phyloP scores from a whole-genome alignment of 2,797 vertebrate species.

The Petrocephalus schoutedeni region DNA sequence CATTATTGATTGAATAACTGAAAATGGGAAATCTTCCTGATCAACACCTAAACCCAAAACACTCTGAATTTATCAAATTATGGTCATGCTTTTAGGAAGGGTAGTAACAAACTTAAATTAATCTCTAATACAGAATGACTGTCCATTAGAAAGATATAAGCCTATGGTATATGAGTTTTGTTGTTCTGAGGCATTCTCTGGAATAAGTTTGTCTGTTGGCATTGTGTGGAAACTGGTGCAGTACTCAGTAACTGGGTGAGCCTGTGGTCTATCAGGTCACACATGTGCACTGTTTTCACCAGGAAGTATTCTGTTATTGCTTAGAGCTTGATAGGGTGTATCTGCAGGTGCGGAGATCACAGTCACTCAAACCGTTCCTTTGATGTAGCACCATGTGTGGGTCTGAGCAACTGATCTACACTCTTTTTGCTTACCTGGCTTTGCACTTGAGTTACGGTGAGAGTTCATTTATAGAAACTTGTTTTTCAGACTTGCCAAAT shows the following conservation, averaged over 20 bases:
- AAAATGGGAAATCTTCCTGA: not conserved
- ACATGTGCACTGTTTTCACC: not conserved
- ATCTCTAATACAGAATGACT: not conserved
- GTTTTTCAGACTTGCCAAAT: not conserved
- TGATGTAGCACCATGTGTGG: not conserved
- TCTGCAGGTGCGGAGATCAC: not conserved
- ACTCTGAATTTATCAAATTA: not conserved
- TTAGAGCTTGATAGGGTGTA: not conserved
- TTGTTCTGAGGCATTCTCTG: not conserved
- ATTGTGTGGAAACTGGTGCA: not conserved
- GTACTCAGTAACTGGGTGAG: not conserved
- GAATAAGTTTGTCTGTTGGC: not conserved
- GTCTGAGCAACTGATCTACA: not conserved
- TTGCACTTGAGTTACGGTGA: not conserved
- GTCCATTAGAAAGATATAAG: not conserved
- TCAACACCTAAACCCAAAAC: not conserved
- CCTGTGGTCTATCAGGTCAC: not conserved
- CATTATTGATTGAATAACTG: not conserved
- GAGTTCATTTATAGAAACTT: not conserved
- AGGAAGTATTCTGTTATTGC: not conserved
- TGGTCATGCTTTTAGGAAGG: not conserved
- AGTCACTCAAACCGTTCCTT: not conserved
- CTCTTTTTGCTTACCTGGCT: not conserved
- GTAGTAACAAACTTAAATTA: not conserved
- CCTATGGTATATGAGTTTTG: not conserved